phyloP scores from a whole-genome alignment of 2,888 invertebrate genomes.

The Nephrotoma guestfalica region DNA sequence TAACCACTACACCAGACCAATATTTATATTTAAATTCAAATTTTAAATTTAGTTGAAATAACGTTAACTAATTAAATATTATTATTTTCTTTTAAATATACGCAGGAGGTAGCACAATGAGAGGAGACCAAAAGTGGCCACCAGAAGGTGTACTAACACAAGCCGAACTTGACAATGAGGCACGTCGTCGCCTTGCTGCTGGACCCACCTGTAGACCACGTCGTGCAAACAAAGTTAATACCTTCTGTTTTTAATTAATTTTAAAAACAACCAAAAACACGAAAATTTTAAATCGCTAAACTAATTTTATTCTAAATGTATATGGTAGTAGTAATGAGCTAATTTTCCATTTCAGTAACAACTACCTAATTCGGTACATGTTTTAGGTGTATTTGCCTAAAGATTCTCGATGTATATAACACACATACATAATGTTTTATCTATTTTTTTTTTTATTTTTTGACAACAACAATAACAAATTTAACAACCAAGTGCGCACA shows the following conservation, averaged over 20 bases:
- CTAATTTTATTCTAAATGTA: not conserved
- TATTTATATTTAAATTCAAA: not conserved
- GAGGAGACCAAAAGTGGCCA: constrained; percentile 81
- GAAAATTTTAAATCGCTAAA: not conserved
- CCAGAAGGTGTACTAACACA: constrained; percentile 62
- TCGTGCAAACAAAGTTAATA: constrained; percentile 38
- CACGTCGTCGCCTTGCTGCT: constrained; percentile 52
- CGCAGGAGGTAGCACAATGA: constrained; percentile 65
- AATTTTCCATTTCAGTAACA: not conserved
- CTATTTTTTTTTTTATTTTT: not conserved
- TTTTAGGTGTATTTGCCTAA: not conserved
- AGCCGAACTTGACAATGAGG: constrained; percentile 57
- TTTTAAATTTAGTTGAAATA: not conserved
- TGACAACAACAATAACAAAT: not conserved
- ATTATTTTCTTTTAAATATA: not conserved
- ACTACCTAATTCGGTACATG: not conserved
- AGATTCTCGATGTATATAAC: no score
- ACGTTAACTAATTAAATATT: not conserved
- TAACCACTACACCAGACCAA: not conserved
- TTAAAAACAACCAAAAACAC: not conserved
- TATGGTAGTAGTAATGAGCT: not conserved
- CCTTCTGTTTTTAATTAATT: not conserved
- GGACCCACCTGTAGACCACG: constrained; percentile 63
- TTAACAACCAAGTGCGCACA: no score
- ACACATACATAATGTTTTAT: no score